Evolutionary conservation across 2,797 vertebrate genomes (phyloP).

Genomic region (Remorina albescens): DNA sequence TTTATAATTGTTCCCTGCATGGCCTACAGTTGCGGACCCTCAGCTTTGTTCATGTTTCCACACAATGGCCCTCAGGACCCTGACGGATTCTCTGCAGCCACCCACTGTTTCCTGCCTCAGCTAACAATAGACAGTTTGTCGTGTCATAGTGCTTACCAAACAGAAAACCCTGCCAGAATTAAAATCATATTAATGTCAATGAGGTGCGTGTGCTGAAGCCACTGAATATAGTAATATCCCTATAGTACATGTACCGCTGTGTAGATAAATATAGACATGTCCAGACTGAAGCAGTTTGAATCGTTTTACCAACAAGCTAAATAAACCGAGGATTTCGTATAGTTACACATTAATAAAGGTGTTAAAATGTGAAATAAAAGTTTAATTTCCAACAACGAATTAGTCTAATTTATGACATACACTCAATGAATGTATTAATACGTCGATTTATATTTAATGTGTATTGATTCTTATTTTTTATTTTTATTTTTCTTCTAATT

Average conservation of each 20-base stretch:
- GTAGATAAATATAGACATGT: slow-evolving; percentile 47
- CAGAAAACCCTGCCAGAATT: slow-evolving; percentile 55
- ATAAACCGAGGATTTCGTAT: neutral
- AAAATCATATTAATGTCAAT: slow-evolving; percentile 55
- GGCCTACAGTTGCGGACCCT: slow-evolving; percentile 25
- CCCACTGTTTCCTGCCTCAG: slow-evolving; percentile 69
- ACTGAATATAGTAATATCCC: neutral
- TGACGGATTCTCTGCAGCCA: slow-evolving; percentile 48
- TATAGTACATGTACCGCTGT: too few species aligned
- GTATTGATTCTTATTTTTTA: too few species aligned
- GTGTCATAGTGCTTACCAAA: slow-evolving; percentile 59
- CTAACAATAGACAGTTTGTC: slow-evolving; percentile 70
- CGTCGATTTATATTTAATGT: too few species aligned
- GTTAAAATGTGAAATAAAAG: neutral
- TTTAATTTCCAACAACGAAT: neutral
- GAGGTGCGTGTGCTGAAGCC: slow-evolving; percentile 17
- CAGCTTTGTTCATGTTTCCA: slow-evolving; percentile 55
- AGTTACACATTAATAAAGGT: too few species aligned
- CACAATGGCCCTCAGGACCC: slow-evolving; percentile 53
- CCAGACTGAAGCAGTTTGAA: neutral
- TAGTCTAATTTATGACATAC: neutral
- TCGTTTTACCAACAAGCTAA: neutral
- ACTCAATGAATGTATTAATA: too few species aligned
- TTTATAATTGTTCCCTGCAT: neutral
- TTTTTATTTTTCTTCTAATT: too few species aligned